Base-by-base conservation (phyloP, 1,140 invertebrate species). In the Trissolcus basalis region DNA sequence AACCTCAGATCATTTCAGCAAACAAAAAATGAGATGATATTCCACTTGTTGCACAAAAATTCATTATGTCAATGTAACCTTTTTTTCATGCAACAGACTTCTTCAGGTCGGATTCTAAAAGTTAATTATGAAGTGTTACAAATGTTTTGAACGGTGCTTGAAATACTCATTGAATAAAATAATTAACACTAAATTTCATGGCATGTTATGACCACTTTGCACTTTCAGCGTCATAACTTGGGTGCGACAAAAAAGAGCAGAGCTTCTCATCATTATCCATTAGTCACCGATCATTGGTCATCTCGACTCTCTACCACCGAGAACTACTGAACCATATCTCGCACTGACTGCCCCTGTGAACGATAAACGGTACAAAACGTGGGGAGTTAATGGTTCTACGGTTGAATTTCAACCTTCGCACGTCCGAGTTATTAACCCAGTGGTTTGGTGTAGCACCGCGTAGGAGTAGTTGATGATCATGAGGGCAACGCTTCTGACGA, bases 191-290 rank as follows among this genome's bases (percentile, higher is more conserved):
- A 48, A 69, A 68, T 60, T 69, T 69, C 65, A 69, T 69, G 65
- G 49, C 49, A 12, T 39, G 16, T 69, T 69, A 69, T 60, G 49
- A 60, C 55, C 47, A 69, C 65, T 69, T 69, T 69, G 41, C 65
- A 60, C 65, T 60, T 48, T 15, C 16, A 43, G 50, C 50, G 36
- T 69, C 35, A 43, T 56, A 56, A 58, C 41, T 54, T 68, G 49
- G 47, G 4, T 14, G 19, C 65, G 68, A 72, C 69, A 79, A 80
- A 78, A 27, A 80, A 77, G 56, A 33, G 16, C 27, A 45, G 58
- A 58, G 75, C 78, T 81, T 78, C 78, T 81, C 79, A 79, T 86
- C 82, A 84, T 85, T 85, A 85, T 72, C 73, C 71, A 63, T 83
- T 83, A 80, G 80, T 81, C 77, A 81, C 77, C 75, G 64, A 59